phyloP scores from a whole-genome alignment of 2,888 invertebrate genomes.

The Mantis religiosa region DNA sequence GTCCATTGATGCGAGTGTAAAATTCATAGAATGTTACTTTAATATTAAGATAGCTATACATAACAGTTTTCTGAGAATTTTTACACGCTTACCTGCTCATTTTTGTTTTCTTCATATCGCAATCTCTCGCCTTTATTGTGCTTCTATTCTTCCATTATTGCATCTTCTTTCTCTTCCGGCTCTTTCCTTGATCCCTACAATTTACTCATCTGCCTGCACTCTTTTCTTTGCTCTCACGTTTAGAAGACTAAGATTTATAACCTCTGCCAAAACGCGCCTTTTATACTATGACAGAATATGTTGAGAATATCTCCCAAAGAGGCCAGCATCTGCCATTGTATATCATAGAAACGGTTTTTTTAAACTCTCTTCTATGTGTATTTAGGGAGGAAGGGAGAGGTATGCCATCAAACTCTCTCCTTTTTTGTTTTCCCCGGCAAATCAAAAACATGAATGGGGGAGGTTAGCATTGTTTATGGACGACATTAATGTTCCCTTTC shows the following conservation, averaged over 20 bases:
- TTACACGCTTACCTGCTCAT: constrained; percentile 2
- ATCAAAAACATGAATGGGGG: constrained; percentile 29
- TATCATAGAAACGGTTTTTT: neutral
- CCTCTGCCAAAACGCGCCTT: constrained; percentile 44
- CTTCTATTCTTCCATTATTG: constrained; percentile 40
- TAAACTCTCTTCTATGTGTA: constrained; percentile 7
- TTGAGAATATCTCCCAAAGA: constrained; percentile 21
- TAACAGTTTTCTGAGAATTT: neutral
- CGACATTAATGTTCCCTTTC: constrained; percentile 27
- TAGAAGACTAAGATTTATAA: constrained; percentile 46
- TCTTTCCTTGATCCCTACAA: constrained; percentile 33
- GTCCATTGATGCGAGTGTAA: too few relatives aligned
- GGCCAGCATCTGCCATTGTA: constrained; percentile 10
- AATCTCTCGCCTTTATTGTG: constrained; percentile 41
- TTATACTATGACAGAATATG: constrained; percentile 47
- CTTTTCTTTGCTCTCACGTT: neutral
- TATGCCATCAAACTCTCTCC: constrained; percentile 15
- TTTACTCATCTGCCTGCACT: constrained; percentile 35
- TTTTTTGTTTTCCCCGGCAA: constrained; percentile 27
- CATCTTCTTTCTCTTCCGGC: constrained; percentile 35
- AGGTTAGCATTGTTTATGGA: constrained; percentile 26
- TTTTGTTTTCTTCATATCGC: constrained; percentile 31
- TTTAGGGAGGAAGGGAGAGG: neutral
- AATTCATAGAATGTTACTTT: too few relatives aligned
- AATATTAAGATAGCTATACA: too few relatives aligned